phyloP scores from a whole-genome alignment of 2,113 vertebrate species.

The Oxygymnocypris stewartii region DNA sequence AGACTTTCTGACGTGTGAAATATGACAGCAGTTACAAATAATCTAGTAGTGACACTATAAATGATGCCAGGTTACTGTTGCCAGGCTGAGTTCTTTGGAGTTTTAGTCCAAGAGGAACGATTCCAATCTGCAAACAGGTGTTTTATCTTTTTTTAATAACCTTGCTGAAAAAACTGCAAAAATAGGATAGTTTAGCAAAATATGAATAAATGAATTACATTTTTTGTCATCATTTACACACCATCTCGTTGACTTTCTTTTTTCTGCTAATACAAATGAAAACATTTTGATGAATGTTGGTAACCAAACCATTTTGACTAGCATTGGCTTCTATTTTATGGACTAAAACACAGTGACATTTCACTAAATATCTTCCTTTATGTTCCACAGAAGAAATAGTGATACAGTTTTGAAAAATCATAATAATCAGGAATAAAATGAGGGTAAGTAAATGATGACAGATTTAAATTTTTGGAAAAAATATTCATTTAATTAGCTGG shows the following conservation, averaged over 20 bases:
- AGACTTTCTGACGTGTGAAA: constrained; percentile 3
- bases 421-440: background rate
- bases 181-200: background rate
- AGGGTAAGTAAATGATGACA: background rate
- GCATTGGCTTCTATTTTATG: background rate
- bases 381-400: background rate
- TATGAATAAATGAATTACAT: background rate
- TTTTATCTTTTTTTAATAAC: background rate
- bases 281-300: background rate
- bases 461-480: background rate
- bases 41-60: background rate
- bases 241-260: background rate
- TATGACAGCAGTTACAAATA: background rate
- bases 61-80: constrained; percentile 14
- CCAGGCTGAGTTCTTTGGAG: background rate
- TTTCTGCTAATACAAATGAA: background rate
- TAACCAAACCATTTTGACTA: background rate
- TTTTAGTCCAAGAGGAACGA: constrained; percentile 8
- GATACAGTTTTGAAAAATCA: background rate
- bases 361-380: background rate
- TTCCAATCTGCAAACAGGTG: background rate
- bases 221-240: background rate
- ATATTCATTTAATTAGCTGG: background rate
- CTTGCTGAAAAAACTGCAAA: background rate
- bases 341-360: background rate